phyloP scores from a whole-genome alignment of 2,113 vertebrate genomes.

The Butorides virescens region DNA sequence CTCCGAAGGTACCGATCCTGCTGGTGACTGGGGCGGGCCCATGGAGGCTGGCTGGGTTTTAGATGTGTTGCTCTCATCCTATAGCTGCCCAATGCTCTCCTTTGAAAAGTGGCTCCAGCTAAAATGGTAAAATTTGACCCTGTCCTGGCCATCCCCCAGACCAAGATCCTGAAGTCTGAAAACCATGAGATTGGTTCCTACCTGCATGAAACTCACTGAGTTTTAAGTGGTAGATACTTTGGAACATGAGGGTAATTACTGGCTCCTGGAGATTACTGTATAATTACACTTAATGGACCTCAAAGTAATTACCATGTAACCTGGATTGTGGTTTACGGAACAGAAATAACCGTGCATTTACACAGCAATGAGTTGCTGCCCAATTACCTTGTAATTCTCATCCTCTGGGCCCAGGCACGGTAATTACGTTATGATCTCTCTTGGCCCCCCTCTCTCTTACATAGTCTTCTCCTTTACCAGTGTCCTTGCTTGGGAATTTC shows the following conservation, averaged over 20 bases:
- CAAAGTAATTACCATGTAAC: constrained; percentile 62
- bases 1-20: not conserved
- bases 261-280: constrained; percentile 56
- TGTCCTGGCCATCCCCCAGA: not conserved
- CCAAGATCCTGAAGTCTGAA: not conserved
- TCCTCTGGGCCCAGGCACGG: not conserved
- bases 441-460: not conserved
- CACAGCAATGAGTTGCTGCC: constrained; percentile 40
- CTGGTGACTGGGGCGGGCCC: not conserved
- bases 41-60: not conserved
- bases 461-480: not conserved
- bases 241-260: constrained; percentile 62
- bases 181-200: not conserved
- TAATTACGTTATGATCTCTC: not conserved
- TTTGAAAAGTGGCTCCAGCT: not conserved
- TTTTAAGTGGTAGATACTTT: constrained; percentile 55
- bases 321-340: constrained; percentile 48
- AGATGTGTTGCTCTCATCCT: not conserved
- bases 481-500: not conserved
- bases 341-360: constrained; percentile 62
- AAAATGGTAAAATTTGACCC: not conserved
- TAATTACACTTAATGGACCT: constrained; percentile 71
- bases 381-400: constrained; percentile 51
- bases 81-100: not conserved
- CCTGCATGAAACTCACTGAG: not conserved